phyloP scores from a whole-genome alignment of 2,797 vertebrate genomes.

The Malurus leucopterus region DNA sequence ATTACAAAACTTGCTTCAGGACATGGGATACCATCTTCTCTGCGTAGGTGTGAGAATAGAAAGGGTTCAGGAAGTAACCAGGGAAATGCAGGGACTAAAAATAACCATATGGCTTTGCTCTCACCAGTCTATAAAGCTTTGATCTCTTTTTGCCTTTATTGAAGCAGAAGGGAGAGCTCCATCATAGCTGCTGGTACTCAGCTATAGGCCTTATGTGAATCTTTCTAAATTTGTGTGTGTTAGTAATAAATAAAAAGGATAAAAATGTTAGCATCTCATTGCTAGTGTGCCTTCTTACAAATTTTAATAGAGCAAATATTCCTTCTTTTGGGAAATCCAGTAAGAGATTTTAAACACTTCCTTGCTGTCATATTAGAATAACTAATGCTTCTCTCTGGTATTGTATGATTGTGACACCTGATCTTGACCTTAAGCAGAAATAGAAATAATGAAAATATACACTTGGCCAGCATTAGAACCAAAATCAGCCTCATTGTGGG shows the following conservation, averaged over 20 bases:
- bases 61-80: neutral
- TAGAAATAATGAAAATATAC: neutral
- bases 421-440: neutral
- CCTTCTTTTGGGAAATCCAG: neutral
- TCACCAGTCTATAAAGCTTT: neutral
- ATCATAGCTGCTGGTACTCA: neutral
- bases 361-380: no score
- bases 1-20: neutral
- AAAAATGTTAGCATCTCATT: neutral
- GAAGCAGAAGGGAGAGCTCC: neutral
- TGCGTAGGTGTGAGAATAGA: neutral
- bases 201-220: neutral
- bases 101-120: neutral
- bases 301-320: neutral
- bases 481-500: neutral
- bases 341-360: neutral
- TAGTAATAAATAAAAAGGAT: neutral
- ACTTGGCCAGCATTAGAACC: neutral
- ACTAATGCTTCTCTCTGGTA: neutral
- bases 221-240: neutral
- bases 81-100: neutral
- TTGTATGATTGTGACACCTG: neutral
- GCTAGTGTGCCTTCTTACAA: neutral
- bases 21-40: neutral
- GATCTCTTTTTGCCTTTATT: neutral